These are phyloP conservation scores for Helostoma temminkii DNA, from an alignment of 2,797 vertebrate species.

Conservation along the genomic window DNA sequence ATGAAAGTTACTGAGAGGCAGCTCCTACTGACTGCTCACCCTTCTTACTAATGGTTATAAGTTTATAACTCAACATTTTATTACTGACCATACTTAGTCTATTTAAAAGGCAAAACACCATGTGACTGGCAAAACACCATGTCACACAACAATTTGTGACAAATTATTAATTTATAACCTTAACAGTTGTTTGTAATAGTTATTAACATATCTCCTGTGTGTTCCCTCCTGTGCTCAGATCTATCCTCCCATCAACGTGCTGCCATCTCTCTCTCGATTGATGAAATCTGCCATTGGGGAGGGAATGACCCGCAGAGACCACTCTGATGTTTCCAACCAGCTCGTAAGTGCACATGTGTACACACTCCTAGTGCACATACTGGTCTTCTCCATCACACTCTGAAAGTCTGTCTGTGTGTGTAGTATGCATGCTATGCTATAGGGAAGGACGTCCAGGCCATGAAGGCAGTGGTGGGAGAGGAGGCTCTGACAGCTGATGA, in stretches of 20 bases:
- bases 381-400: neutral
- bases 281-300: constrained; percentile 83
- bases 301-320: constrained; percentile 84
- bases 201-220: neutral
- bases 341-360: constrained; percentile 67
- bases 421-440: constrained; percentile 78
- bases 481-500: constrained; percentile 82
- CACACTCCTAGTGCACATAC: neutral
- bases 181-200: too few species aligned
- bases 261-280: constrained; percentile 84
- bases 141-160: too few species aligned
- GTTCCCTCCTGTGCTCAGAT: constrained; percentile 60
- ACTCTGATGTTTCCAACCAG: constrained; percentile 86
- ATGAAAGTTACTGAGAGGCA: too few species aligned
- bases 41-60: too few species aligned
- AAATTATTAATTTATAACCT: too few species aligned
- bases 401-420: constrained; percentile 27
- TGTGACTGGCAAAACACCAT: too few species aligned
- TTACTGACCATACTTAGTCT: too few species aligned
- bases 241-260: constrained; percentile 85
- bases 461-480: constrained; percentile 84
- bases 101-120: too few species aligned
- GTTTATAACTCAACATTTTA: too few species aligned
- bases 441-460: constrained; percentile 83
- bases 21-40: too few species aligned